A percentile compares a stretch with the other conserved stretches of the same genome.
Conservation (phyloP, 2,888 invertebrate genomes). For the Altica lythri region DNA sequence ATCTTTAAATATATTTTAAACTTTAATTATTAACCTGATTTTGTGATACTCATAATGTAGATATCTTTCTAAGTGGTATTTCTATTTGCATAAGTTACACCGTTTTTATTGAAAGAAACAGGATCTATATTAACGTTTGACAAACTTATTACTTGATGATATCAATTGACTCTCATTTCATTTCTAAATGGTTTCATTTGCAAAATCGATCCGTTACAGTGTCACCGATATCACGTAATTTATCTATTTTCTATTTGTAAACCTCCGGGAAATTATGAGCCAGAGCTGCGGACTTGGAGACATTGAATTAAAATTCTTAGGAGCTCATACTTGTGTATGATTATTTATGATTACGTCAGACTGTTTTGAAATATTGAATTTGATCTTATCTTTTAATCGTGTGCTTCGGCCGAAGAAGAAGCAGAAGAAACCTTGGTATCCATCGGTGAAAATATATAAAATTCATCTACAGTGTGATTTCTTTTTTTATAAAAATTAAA, state of each 20-base stretch:
- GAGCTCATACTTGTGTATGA: constrained; percentile 49
- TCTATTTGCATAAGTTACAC: no score
- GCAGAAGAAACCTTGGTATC: constrained; percentile 9
- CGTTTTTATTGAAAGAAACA: no score
- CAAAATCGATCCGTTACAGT: constrained; percentile 2
- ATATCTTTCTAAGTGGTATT: no score
- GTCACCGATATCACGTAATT: constrained; percentile 8
- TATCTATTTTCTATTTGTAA: constrained; percentile 9
- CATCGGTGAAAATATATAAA: background rate
- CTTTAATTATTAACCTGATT: no score
- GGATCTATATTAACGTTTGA: background rate
- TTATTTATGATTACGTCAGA: constrained; percentile 50
- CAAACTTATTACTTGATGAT: constrained; percentile 1
- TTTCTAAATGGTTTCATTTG: constrained; percentile 5
- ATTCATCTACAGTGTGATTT: background rate
- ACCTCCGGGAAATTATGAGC: constrained; percentile 25
- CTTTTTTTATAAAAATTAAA: no score
- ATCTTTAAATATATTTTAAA: no score
- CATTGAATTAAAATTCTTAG: constrained; percentile 52
- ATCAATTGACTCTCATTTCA: constrained; percentile 9
- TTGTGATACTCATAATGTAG: no score
- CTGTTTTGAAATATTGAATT: constrained; percentile 50
- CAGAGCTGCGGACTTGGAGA: constrained; percentile 35
- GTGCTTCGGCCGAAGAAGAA: constrained; percentile 28
- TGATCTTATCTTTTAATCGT: constrained; percentile 49